Base-by-base conservation (phyloP, 2,113 vertebrate genomes). In the Antennarius striatus region DNA sequence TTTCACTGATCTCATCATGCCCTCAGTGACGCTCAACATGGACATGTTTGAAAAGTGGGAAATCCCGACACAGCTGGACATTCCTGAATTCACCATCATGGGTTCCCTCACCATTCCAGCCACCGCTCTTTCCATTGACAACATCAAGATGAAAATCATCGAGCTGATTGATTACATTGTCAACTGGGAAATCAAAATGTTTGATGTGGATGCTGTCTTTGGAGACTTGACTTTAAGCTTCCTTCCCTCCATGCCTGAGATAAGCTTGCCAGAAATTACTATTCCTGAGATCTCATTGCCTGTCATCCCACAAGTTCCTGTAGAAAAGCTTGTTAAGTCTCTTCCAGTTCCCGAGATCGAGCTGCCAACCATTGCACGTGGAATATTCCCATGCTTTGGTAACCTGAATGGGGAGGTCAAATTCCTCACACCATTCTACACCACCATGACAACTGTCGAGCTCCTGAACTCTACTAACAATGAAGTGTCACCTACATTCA, bases 61-160 rank as follows among this genome's bases (percentile, higher is more conserved):
- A 85, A 89, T 98, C 63, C 93, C 96, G 82, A 15, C 81, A 75
- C 90, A 84, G 79, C 83, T 98, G 84, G 86, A 92, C 55, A 94
- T 93, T 0, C 95, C 96, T 71, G 84, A 92, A 73, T 96, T 98
- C 76, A 95, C 85, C 7, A 64, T 98, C 80, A 71, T 97, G 65
- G 88, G 90, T 29, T 76, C 74, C 32, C 84, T 94, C 80, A 86
- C 76, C 12, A 45, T 98, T n/a, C 85, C 90, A 75, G 92, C 94
- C 56, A 93, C 85, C 68, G 94, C 91, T 50, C 82, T 98, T 82
- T 93, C 95, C 40, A 87, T 91, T 42, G 82, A 92, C 70, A 92
- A 95, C 75, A 92, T 98, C 64, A 96, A 94, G 80, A 55, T 86
- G 56, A 92, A 72, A 76, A 90, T 98, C 67, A 73, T 94, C 66